phyloP scores from a whole-genome alignment of 1,140 invertebrate species.

The Caenorhabditis latens region DNA sequence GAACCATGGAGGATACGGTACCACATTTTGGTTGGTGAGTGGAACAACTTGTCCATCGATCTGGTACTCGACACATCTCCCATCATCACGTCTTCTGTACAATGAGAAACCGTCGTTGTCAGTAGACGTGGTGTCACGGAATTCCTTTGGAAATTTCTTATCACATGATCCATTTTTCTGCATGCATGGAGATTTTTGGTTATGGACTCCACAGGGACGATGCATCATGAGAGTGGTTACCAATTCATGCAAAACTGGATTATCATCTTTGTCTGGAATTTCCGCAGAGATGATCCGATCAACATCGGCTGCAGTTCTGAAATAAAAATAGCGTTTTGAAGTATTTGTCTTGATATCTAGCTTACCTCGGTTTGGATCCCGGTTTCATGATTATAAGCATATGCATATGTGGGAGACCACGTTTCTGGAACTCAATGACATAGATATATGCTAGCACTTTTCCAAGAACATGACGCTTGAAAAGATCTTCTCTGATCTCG shows the following conservation, averaged over 20 bases:
- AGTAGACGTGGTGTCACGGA: background rate
- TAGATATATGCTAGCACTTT: slow-evolving; percentile 60
- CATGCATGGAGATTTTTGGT: background rate
- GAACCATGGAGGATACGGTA: background rate
- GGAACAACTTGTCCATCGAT: background rate
- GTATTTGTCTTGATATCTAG: background rate
- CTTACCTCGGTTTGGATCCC: background rate
- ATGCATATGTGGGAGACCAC: background rate
- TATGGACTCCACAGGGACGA: slow-evolving; percentile 16
- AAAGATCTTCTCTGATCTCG: slow-evolving; percentile 66
- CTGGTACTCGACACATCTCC: background rate
- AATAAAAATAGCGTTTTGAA: background rate
- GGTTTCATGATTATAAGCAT: background rate
- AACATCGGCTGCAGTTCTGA: background rate
- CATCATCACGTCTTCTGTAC: background rate
- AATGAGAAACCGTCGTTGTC: background rate
- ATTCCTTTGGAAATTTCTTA: background rate
- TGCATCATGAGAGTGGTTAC: slow-evolving; percentile 50
- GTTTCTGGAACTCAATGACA: slow-evolving; percentile 8
- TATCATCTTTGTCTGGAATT: background rate
- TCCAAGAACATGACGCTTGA: slow-evolving; percentile 70
- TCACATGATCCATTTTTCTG: background rate
- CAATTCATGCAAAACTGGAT: background rate
- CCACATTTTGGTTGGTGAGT: background rate
- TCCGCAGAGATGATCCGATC: background rate